Percentiles rank a stretch among this genome's conserved stretches.
Evolutionary conservation across 2,113 vertebrate genomes (phyloP).

Genomic region (Carassius carassius): DNA sequence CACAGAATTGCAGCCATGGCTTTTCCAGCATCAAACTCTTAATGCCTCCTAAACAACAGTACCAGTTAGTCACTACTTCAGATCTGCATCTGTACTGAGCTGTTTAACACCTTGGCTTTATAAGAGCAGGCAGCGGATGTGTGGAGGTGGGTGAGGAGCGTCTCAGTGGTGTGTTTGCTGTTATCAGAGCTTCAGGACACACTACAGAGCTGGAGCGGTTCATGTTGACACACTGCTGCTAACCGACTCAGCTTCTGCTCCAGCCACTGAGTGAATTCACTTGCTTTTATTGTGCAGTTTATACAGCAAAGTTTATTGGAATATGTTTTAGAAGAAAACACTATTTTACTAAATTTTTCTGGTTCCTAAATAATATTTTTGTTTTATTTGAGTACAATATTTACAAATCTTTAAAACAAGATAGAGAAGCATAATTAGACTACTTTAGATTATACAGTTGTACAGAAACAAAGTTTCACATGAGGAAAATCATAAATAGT

Average conservation of each 20-base stretch:
- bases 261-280: neutral
- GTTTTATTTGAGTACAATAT: too few species aligned
- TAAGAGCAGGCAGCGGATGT: constrained; percentile 46
- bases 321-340: too few species aligned
- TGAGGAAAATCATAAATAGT: too few species aligned
- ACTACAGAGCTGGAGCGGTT: neutral
- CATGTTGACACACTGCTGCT: constrained; percentile 21
- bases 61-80: constrained; percentile 54
- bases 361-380: too few species aligned
- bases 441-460: too few species aligned
- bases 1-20: neutral
- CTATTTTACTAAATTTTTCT: too few species aligned
- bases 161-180: constrained; percentile 44
- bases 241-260: constrained; percentile 16
- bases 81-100: constrained; percentile 49
- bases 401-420: too few species aligned
- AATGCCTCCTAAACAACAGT: constrained; percentile 24
- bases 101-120: constrained; percentile 46
- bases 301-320: too few species aligned
- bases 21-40: neutral
- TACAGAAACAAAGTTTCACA: too few species aligned
- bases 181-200: constrained; percentile 41
- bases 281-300: neutral
- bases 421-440: too few species aligned
- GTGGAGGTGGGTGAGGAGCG: neutral